Base-by-base conservation (phyloP, 1,140 invertebrate genomes). In the Apis dorsata region DNA sequence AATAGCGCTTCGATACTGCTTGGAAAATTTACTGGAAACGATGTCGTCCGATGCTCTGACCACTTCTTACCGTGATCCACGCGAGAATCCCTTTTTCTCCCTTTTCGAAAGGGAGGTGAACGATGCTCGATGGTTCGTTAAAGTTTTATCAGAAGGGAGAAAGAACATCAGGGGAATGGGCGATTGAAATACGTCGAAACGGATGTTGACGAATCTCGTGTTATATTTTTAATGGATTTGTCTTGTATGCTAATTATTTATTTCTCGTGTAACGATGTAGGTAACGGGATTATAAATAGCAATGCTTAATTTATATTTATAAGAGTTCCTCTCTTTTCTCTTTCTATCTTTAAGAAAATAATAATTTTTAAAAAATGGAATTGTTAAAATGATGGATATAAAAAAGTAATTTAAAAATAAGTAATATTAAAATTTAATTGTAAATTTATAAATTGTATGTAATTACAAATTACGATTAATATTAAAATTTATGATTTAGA, bases 11-110 rank as follows among this genome's bases (percentile, higher is more conserved):
- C 63, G 63, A 2, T 13, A 72, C 76, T 86, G 44, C 24, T 81
- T 63, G 78, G 78, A 86, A 90, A 91, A 91, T 91, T 91, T 90
- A 91, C 78, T 85, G 85, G 86, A 75, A 86, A 86, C 86, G 87
- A 91, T 90, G 89, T 90, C 79, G 77, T 74, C 77, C 49, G 82
- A 12, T 74, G 44, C 82, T 75, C 62, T 51, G 78, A 65, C 77
- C 74, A 83, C 79, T 85, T 86, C 82, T 85, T 87, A 68, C 76
- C 44, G 66, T 62, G 70, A 79, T 74, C 24, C 82, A 81, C 63
- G 49, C 49, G 79, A 60, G 24, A 78, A 62, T 82, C 75, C 68
- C 55, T 53, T 28, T 59, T 21, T 21, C 63, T 68, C 68, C 69
- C 51, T 78, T 72, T 68, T 49, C 49, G 57, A n/a, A 73, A 71